A percentile compares a stretch with the other conserved stretches of the same genome.
Conservation (phyloP, 2,113 vertebrate genomes). For the Heteronetta atricapilla region DNA sequence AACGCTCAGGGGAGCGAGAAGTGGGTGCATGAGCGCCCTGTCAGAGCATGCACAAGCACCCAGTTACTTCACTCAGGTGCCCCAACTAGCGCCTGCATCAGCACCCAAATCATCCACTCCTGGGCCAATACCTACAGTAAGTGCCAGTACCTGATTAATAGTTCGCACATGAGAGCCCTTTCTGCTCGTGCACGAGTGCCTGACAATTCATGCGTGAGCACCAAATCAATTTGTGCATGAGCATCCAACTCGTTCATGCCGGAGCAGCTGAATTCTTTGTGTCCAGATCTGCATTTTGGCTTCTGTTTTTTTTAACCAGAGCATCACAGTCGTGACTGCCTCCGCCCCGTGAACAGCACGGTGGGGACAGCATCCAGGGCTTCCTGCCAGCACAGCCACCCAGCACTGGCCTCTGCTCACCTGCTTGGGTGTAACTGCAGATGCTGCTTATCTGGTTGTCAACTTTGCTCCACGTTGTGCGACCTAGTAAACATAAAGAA, state of each 20-base stretch:
- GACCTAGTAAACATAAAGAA: conserved; percentile 31
- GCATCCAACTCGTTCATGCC: background rate
- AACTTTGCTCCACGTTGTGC: background rate
- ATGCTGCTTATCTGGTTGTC: background rate
- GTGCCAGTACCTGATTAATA: background rate
- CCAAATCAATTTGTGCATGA: background rate
- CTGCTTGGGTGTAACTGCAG: background rate
- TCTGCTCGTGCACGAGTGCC: background rate
- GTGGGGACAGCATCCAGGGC: fast-evolving
- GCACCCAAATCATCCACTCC: background rate
- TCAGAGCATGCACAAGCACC: background rate
- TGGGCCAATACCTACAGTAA: background rate
- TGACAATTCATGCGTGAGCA: background rate
- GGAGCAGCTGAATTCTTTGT: background rate
- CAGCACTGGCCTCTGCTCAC: background rate
- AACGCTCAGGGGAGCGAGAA: background rate
- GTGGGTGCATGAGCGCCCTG: background rate
- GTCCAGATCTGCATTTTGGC: background rate
- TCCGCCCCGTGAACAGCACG: background rate
- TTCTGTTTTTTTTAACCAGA: background rate
- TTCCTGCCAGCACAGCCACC: background rate
- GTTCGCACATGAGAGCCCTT: background rate
- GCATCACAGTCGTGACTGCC: fast-evolving
- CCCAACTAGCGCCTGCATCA: background rate
- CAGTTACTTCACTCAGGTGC: background rate